Base-by-base conservation (phyloP, 2,113 vertebrate genomes). In the Hippocampus comes region DNA sequence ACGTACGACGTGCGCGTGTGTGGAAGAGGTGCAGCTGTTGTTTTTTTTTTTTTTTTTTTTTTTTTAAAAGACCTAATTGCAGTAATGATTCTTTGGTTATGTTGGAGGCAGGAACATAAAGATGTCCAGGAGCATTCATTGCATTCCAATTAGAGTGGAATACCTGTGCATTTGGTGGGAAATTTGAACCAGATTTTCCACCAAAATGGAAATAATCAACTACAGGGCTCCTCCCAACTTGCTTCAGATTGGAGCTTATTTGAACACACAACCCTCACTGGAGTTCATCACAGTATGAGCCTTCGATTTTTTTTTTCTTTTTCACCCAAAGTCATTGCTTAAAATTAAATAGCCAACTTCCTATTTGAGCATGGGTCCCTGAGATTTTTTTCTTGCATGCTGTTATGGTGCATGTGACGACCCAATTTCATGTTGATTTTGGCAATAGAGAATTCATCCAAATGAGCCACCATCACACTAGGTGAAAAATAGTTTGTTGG, bases 1-100 rank as follows among this genome's bases (percentile, higher is more conserved):
- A 46, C n/a, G 21, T n/a, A 5, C 34, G 34, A 38, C 34, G 5
- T 6, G 34, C n/a, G 41, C 5, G 63, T 27, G n/a, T 46, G 42
- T 10, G 20, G 23, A 25, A 15, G 2, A 17, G 25, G 25, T 25
- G 63, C n/a, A 64, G 41, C 21, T 7, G 9, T 11, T 92, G 91
- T n/a, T n/a, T n/a, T n/a, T n/a, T n/a, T n/a, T 30, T 30, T 30
- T 0, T 34, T 34, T 34, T 30, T 30, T 0, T 30, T n/a, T 23
- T n/a, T 42, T 65, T 65, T 61, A 7, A 27, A 66, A 11, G 12
- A 43, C n/a, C 23, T 27, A 48, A 66, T 18, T 25, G 42, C 43
- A 14, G 63, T 25, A 66, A 66, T 66, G 64, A 48, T 66, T 66
- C 9, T 20, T 48, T 15, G 23, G 23, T 48, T 66, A 17, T 49